A percentile compares a stretch with the other conserved stretches of the same genome.
phyloP scores from a whole-genome alignment of 2,113 vertebrate species.

The Mormyrus iriodes region DNA sequence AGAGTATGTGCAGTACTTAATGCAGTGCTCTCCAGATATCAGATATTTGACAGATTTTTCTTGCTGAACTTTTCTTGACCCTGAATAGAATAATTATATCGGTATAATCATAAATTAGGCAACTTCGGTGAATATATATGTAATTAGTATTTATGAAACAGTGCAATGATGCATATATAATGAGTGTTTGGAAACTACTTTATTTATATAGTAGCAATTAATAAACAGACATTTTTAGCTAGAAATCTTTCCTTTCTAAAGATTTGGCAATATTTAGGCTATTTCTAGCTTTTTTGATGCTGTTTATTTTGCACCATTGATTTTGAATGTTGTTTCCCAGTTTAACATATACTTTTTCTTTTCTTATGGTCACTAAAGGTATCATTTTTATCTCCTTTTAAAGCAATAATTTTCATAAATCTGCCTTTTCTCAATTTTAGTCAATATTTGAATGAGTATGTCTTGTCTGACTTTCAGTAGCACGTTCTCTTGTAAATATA shows the following conservation, averaged over 20 bases:
- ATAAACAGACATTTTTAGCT: not conserved
- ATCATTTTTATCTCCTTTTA: not conserved
- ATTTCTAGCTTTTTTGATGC: not conserved
- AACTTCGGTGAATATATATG: not conserved
- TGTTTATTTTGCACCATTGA: not conserved
- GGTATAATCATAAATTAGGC: not conserved
- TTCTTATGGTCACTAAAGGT: not conserved
- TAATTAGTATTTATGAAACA: not conserved
- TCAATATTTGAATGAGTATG: not conserved
- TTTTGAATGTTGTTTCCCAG: not conserved
- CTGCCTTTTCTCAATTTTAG: not conserved
- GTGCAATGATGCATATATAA: not conserved
- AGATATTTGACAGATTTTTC: not conserved
- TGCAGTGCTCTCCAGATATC: not conserved
- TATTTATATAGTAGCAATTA: not conserved
- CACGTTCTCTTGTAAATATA: not conserved
- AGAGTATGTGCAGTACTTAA: not conserved
- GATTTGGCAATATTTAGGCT: not conserved
- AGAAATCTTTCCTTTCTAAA: not conserved
- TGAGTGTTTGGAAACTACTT: not conserved
- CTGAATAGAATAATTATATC: not conserved
- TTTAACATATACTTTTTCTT: not conserved
- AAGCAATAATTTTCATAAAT: not conserved
- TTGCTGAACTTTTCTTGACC: not conserved
- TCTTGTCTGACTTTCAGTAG: not conserved